These are phyloP conservation scores for Gymnobelideus leadbeateri DNA, from an alignment of 2,113 vertebrate genomes.

Conservation along the genomic window DNA sequence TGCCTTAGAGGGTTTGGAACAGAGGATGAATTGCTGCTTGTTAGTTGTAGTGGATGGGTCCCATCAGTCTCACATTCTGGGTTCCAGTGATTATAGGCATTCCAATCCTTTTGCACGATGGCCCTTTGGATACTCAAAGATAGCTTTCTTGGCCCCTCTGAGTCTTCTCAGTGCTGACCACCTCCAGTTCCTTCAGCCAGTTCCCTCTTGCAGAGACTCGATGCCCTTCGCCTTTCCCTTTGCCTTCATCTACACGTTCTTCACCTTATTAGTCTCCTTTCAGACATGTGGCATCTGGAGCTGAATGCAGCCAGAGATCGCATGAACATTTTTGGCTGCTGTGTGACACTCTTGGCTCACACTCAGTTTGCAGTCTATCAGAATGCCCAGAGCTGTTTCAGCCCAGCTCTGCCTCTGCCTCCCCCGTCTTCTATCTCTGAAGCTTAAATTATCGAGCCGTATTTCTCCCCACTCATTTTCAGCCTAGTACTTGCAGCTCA, in stretches of 20 bases:
- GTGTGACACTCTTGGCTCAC: background rate
- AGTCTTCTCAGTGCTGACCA: background rate
- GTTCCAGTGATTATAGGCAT: background rate
- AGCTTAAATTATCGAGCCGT: background rate
- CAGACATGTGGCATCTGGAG: background rate
- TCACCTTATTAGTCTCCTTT: background rate
- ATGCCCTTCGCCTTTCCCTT: background rate
- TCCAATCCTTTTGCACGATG: background rate
- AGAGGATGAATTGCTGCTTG: too few relatives aligned
- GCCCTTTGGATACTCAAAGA: background rate
- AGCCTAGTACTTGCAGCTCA: background rate
- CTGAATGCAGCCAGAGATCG: background rate
- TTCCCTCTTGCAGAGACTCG: background rate
- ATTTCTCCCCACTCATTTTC: background rate
- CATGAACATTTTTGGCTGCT: background rate
- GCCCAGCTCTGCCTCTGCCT: background rate
- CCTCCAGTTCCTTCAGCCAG: background rate
- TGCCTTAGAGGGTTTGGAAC: too few relatives aligned
- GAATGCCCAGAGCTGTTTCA: background rate
- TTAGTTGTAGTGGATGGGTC: background rate
- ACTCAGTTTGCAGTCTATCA: background rate
- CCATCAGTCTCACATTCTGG: background rate
- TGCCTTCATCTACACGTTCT: background rate
- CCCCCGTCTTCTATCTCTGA: background rate
- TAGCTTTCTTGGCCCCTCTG: background rate